phyloP scores from a whole-genome alignment of 64 coral and sea anemone genomes.

The Montipora cactus region DNA sequence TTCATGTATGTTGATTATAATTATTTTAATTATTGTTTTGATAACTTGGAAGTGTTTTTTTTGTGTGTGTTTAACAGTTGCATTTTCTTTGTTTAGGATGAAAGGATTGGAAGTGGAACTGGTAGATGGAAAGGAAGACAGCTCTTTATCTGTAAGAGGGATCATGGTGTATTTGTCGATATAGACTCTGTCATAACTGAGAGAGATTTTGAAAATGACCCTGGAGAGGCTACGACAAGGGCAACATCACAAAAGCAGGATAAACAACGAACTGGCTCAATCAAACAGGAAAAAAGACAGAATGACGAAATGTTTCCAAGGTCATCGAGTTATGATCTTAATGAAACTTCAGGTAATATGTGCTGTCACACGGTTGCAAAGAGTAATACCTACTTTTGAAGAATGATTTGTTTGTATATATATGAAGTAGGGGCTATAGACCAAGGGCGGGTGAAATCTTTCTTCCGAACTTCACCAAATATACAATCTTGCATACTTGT shows the following conservation, averaged over 20 bases:
- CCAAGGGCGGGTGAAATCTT: too few species aligned
- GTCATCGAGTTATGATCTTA: background rate
- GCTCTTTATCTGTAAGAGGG: slow-evolving; percentile 55
- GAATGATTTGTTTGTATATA: too few species aligned
- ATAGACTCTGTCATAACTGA: slow-evolving; percentile 63
- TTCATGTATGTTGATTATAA: too few species aligned
- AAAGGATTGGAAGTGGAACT: slow-evolving; percentile 22
- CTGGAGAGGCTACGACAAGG: background rate
- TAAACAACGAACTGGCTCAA: background rate
- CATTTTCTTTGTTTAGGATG: slow-evolving; percentile 41
- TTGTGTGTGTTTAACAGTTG: too few species aligned
- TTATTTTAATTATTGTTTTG: too few species aligned
- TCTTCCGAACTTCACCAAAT: too few species aligned
- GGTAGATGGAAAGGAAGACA: slow-evolving; percentile 21
- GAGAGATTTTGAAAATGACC: slow-evolving; percentile 51
- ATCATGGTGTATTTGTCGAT: background rate
- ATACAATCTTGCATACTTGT: too few species aligned
- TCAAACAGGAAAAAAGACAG: background rate
- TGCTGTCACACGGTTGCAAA: too few species aligned
- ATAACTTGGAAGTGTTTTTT: too few species aligned
- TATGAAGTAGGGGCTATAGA: too few species aligned
- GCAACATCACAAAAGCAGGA: background rate
- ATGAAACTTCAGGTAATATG: too few species aligned
- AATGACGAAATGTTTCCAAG: background rate
- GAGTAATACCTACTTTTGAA: too few species aligned